phyloP scores from a whole-genome alignment of 2,888 invertebrate genomes.

The Axea sp. region DNA sequence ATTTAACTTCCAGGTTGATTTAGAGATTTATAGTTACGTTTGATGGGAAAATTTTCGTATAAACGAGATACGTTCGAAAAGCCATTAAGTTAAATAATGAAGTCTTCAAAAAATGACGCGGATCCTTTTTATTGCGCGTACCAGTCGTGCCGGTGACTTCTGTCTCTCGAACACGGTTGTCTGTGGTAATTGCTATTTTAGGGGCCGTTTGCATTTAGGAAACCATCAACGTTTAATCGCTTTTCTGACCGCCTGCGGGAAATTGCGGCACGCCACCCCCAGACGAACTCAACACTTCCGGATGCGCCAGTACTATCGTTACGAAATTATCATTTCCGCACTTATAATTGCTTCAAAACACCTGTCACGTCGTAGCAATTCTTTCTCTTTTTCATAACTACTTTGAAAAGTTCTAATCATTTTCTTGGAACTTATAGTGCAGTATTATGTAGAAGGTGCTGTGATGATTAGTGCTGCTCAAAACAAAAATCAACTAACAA shows the following conservation, averaged over 20 bases:
- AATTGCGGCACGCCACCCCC: constrained; percentile 67
- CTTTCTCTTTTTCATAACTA: constrained; percentile 15
- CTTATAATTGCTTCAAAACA: constrained; percentile 50
- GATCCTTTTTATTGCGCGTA: constrained; percentile 60
- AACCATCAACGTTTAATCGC: constrained; percentile 79
- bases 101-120: constrained; percentile 21
- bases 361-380: too few relatives aligned
- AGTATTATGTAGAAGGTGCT: too few relatives aligned
- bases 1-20: too few relatives aligned
- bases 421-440: constrained; percentile 22
- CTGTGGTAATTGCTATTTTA: constrained; percentile 74
- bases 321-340: constrained; percentile 59
- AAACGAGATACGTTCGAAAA: too few relatives aligned
- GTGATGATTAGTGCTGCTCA: too few relatives aligned
- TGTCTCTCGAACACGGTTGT: constrained; percentile 68
- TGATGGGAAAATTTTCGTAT: too few relatives aligned
- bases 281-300: constrained; percentile 59
- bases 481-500: too few relatives aligned
- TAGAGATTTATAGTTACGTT: too few relatives aligned
- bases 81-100: constrained; percentile 35
- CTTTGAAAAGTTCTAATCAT: constrained; percentile 15
- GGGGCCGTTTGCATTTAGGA: constrained; percentile 78
- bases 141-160: constrained; percentile 64
- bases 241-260: constrained; percentile 75
- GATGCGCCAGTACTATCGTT: constrained; percentile 46